Conservation (phyloP, 2,888 invertebrate genomes). For the Drosophila multiciliata region DNA sequence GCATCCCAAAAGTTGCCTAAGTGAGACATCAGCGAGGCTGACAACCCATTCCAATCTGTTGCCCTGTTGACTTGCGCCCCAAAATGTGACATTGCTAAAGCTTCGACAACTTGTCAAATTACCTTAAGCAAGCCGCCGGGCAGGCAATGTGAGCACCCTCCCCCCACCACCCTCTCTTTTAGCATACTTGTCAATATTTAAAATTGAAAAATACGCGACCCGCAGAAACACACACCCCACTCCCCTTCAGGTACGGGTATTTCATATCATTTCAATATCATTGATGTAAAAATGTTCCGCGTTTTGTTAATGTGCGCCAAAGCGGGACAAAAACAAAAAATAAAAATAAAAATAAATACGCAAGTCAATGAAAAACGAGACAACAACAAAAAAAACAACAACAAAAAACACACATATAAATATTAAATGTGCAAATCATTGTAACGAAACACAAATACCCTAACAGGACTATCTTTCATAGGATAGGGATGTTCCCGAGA, state of each 20-base stretch:
- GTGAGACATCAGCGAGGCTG: constrained; percentile 44
- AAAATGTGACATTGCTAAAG: constrained; percentile 69
- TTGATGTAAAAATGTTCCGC: constrained; percentile 65
- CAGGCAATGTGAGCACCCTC: constrained; percentile 33
- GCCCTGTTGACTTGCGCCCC: constrained; percentile 61
- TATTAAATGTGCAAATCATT: neutral
- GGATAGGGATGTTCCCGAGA: neutral
- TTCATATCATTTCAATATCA: constrained; percentile 78
- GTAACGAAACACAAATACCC: constrained; percentile 22
- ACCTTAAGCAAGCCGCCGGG: constrained; percentile 72
- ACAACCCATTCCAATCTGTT: constrained; percentile 12
- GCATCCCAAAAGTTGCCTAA: constrained; percentile 25
- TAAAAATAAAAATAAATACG: constrained; percentile 27
- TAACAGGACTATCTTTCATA: neutral
- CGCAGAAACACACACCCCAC: neutral
- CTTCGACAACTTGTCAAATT: constrained; percentile 80
- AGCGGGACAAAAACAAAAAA: constrained; percentile 36
- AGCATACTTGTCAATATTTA: constrained; percentile 62
- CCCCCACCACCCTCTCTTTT: constrained; percentile 8
- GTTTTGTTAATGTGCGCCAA: constrained; percentile 59
- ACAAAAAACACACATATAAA: constrained; percentile 27
- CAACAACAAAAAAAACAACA: neutral
- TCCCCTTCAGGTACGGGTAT: constrained; percentile 50
- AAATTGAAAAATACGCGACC: constrained; percentile 67
- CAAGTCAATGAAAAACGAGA: constrained; percentile 65